These are phyloP conservation scores for Lepas anatifera DNA, from an alignment of 2,888 invertebrate genomes.

Conservation along the genomic window DNA sequence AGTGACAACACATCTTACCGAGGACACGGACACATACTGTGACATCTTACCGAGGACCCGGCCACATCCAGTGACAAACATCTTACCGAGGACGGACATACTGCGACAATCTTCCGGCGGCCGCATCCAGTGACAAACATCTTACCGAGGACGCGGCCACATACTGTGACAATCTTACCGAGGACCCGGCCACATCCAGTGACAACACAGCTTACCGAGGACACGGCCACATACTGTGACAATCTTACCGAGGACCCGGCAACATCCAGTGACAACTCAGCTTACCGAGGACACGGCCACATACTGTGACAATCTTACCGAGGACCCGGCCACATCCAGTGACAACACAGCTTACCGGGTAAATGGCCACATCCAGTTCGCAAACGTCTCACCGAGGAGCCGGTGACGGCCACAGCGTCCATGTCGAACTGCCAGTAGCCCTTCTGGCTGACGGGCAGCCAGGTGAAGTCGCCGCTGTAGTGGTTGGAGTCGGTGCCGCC, in stretches of 20 bases:
- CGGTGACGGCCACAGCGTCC: constrained; percentile 30
- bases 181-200: no score
- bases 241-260: no score
- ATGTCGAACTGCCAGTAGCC: constrained; percentile 47
- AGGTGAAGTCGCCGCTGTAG: constrained; percentile 42
- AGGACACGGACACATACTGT: no score
- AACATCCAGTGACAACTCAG: not conserved
- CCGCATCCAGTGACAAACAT: not conserved
- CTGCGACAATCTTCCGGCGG: no score
- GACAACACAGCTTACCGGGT: not conserved
- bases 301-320: not conserved
- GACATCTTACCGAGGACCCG: no score
- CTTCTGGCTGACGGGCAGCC: constrained; percentile 37
- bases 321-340: not conserved
- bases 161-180: no score
- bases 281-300: not conserved
- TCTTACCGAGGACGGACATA: no score
- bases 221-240: no score
- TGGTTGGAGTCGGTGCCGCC: constrained; percentile 41
- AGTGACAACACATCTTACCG: not conserved
- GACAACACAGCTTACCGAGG: no score
- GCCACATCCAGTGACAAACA: no score
- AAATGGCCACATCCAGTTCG: not conserved
- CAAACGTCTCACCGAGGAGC: not conserved
- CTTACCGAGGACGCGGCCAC: not conserved